Conservation (phyloP, 2,113 vertebrate genomes). For the Leptodactylus fuscus region DNA sequence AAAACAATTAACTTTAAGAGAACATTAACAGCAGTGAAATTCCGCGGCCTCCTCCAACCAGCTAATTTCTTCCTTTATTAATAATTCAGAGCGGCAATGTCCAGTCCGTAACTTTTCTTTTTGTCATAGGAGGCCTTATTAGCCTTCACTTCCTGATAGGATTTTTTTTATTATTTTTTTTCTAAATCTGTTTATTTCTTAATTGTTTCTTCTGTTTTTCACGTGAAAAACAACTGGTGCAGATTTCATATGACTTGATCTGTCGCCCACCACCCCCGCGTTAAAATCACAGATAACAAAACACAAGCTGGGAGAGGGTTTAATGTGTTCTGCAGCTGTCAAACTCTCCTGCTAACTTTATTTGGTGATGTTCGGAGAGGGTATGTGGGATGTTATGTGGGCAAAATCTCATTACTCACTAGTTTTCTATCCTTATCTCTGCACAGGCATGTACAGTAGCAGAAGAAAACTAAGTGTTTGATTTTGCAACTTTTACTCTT, state of each 20-base stretch:
- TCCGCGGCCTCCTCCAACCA: not conserved
- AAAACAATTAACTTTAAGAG: slow-evolving; percentile 11
- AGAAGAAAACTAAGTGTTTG: not conserved
- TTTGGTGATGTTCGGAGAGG: not conserved
- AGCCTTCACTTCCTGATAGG: not conserved
- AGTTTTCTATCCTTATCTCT: not conserved
- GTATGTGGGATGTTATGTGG: slow-evolving; percentile 35
- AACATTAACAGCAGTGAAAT: not conserved
- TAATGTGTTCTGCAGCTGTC: slow-evolving; percentile 30
- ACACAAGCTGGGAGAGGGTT: slow-evolving; percentile 3
- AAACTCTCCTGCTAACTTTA: not conserved
- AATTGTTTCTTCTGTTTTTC: slow-evolving; percentile 22
- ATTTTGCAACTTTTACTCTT: no score
- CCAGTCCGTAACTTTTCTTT: slow-evolving; percentile 2
- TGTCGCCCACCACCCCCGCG: not conserved
- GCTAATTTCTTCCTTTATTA: slow-evolving; percentile 13
- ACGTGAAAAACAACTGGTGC: slow-evolving; percentile 19
- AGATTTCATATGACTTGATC: slow-evolving; percentile 12
- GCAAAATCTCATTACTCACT: not conserved
- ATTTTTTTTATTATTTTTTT: not conserved
- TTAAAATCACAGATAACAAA: slow-evolving; percentile 6
- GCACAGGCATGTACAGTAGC: not conserved
- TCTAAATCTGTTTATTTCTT: not conserved
- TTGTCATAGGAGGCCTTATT: not conserved
- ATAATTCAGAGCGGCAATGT: not conserved